Conservation (phyloP, 2,113 vertebrate species). For the Planiliza haematocheilus region DNA sequence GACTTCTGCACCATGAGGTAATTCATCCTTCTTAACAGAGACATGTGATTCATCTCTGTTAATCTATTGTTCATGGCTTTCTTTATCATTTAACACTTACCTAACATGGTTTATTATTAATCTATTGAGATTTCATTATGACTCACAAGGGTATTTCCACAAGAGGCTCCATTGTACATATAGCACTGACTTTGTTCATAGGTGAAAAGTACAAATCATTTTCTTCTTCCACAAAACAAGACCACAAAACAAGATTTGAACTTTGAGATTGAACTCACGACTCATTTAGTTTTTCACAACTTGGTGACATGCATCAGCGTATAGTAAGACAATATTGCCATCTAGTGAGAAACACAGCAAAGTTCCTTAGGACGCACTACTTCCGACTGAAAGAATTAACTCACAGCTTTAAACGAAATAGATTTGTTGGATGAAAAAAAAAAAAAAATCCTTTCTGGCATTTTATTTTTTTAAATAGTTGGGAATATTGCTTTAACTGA, state of each 20-base stretch:
- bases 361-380: not conserved
- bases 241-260: not conserved
- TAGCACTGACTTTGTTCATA: not conserved
- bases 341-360: slow-evolving; percentile 64
- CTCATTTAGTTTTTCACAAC: not conserved
- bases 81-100: too few species aligned
- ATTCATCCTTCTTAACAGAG: slow-evolving; percentile 20
- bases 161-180: slow-evolving; percentile 15
- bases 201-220: slow-evolving; percentile 10
- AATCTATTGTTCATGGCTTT: slow-evolving; percentile 10
- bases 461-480: too few species aligned
- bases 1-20: too few species aligned
- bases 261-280: not conserved
- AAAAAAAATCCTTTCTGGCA: too few species aligned
- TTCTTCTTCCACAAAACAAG: slow-evolving; percentile 15
- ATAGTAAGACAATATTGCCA: slow-evolving; percentile 70
- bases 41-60: slow-evolving; percentile 16
- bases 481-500: too few species aligned
- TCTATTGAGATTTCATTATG: slow-evolving; percentile 20
- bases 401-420: too few species aligned
- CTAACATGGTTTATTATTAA: slow-evolving; percentile 1
- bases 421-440: too few species aligned
- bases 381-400: too few species aligned
- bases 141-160: slow-evolving; percentile 11
- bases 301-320: not conserved